A percentile compares a stretch with the other conserved stretches of the same genome.
Evolutionary conservation across 1,140 invertebrate genomes (phyloP).

Genomic region (Himalopsyche phryganea): DNA sequence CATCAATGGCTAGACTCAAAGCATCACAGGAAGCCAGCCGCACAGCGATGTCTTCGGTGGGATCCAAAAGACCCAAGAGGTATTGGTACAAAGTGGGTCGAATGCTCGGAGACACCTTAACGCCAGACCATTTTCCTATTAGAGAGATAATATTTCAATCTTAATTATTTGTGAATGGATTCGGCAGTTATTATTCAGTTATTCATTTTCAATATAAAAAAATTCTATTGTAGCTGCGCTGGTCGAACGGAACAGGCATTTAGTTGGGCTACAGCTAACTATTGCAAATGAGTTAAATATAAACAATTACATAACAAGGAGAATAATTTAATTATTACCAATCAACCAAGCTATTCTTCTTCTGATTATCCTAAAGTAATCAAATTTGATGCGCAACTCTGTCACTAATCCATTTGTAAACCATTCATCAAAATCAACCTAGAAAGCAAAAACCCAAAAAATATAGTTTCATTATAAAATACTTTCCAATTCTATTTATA

Average conservation of each 20-base stretch:
- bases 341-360: conserved; percentile 86
- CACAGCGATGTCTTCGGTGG: conserved; percentile 78
- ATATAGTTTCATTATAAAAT: too few species aligned
- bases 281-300: too few species aligned
- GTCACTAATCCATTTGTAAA: conserved; percentile 77
- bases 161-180: neutral
- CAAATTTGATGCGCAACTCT: conserved; percentile 77
- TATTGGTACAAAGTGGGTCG: conserved; percentile 78
- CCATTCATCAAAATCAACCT: conserved; percentile 91
- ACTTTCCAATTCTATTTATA: too few species aligned
- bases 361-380: conserved; percentile 85
- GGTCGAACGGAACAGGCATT: too few species aligned
- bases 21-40: conserved; percentile 75
- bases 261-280: too few species aligned
- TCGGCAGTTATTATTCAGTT: too few species aligned
- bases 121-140: conserved; percentile 77
- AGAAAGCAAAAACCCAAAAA: conserved; percentile 24
- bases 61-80: conserved; percentile 67
- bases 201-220: too few species aligned
- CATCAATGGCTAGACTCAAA: conserved; percentile 79
- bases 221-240: too few species aligned
- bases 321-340: conserved; percentile 42
- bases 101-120: conserved; percentile 77
- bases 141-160: too few species aligned
- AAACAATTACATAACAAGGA: conserved; percentile 11